A percentile compares a stretch with the other conserved stretches of the same genome.
These are phyloP conservation scores for Nycteola revayana DNA, from an alignment of 2,888 invertebrate species.

Conservation along the genomic window DNA sequence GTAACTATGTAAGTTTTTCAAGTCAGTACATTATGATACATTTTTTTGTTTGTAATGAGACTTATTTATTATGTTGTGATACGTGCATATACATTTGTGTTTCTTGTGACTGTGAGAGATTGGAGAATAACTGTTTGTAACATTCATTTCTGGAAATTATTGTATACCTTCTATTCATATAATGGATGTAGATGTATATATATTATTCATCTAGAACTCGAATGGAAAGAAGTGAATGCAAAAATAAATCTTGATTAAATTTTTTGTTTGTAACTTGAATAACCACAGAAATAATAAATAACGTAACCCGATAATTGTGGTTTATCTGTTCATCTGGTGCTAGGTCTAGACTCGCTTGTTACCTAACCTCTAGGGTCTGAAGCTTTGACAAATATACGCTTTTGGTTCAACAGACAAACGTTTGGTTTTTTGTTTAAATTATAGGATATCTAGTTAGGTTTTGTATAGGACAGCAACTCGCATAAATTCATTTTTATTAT, in stretches of 20 bases:
- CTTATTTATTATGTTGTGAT: slow-evolving; percentile 65
- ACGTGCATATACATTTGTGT: slow-evolving; percentile 31
- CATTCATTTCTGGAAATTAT: slow-evolving; percentile 8
- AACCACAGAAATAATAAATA: slow-evolving; percentile 30
- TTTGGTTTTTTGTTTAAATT: slow-evolving; percentile 9
- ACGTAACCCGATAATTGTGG: slow-evolving; percentile 31
- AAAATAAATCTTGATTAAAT: too few relatives aligned
- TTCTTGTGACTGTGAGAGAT: slow-evolving; percentile 27
- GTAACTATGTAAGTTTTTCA: slow-evolving; percentile 56
- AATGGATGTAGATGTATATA: slow-evolving; percentile 1
- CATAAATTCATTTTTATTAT: too few relatives aligned
- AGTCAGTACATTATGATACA: slow-evolving; percentile 53
- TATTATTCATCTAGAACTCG: too few relatives aligned
- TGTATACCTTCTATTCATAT: neutral
- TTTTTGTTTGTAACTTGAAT: slow-evolving; percentile 31
- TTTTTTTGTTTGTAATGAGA: slow-evolving; percentile 52
- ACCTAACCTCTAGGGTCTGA: slow-evolving; percentile 21
- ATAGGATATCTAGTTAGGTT: slow-evolving; percentile 6
- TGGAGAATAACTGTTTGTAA: slow-evolving; percentile 6
- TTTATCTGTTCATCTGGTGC: slow-evolving; percentile 40
- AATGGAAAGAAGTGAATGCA: too few relatives aligned
- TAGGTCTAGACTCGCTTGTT: slow-evolving; percentile 31
- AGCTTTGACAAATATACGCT: slow-evolving; percentile 18
- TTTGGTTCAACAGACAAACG: slow-evolving; percentile 16
- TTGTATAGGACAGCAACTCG: neutral